Evolutionary conservation across 2,797 vertebrate species (phyloP).

Genomic region (Pipistrellus pygmaeus): DNA sequence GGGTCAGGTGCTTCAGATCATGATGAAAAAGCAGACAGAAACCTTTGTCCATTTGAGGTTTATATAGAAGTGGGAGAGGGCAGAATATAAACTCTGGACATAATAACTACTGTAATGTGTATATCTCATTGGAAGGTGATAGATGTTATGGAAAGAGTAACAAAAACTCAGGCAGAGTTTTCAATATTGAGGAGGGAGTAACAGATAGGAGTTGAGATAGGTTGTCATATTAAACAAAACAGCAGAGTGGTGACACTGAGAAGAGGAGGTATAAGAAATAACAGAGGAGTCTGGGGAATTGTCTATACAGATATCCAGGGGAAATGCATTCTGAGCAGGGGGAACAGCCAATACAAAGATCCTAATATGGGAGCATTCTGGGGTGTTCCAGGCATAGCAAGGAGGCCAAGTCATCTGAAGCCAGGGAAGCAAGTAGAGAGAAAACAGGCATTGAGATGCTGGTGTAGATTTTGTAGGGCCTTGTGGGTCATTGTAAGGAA

Average conservation of each 20-base stretch:
- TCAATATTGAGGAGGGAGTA: background rate
- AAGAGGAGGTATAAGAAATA: background rate
- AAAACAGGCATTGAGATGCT: background rate
- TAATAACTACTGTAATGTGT: background rate
- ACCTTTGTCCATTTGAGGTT: background rate
- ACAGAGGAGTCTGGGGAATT: background rate
- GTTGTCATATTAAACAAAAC: background rate
- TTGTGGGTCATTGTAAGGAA: background rate
- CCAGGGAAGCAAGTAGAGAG: background rate
- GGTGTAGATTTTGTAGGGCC: background rate
- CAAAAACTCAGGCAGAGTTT: background rate
- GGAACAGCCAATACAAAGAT: background rate
- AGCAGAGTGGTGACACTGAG: background rate
- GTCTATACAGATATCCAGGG: background rate
- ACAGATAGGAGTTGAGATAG: background rate
- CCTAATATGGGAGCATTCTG: background rate
- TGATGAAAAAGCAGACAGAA: background rate
- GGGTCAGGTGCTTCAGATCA: background rate
- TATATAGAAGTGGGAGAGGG: background rate
- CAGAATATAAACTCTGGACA: background rate
- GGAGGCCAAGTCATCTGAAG: accelerated
- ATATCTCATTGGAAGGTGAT: background rate
- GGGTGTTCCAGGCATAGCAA: background rate
- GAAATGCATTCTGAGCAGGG: background rate
- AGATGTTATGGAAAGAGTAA: background rate